Evolutionary conservation across 2,113 vertebrate species (phyloP), one percentile per base, ranked within the genome.

Genomic region (Podarcis cretensis): DNA sequence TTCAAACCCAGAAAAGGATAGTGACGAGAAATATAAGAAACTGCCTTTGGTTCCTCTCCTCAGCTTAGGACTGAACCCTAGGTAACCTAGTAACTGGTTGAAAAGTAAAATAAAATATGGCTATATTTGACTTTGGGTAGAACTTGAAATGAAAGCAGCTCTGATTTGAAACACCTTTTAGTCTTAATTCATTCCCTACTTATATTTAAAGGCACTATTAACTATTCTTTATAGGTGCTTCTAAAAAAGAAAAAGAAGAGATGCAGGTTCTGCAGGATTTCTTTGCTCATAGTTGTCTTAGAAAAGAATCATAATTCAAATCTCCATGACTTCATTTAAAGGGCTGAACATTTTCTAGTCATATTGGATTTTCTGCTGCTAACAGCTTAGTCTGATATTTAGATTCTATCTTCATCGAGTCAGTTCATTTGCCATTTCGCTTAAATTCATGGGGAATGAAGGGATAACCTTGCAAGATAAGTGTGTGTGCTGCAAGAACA

Each of bases 291-390:
- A 78, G 37, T 90, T 90, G 54, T 84, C 69, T 90, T 66, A 91
- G 68, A n/a, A 86, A 59, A 91, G 83, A 90, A 71, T 6, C 91
- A 54, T 30, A 86, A 93, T 89, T 91, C 80, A 81, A 86, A 89
- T 23, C 48, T 63, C 66, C 27, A 86, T 91, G 90, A 80, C 91
- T 90, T 12, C 86, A 63, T 48, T 76, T 4, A 8, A 76, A 83
- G 82, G 82, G 66, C 87, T 91, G 63, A 87, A 83, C 79, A 76
- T 59, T 85, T 82, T 86, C 83, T 82, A 7, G 78, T 85, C 68
- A 75, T 48, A 69, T 0, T 79, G 87, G 82, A 90, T 92, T 91
- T 94, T 86, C 90, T 81, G 74, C 87, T 90, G 43, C 40, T 76
- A 76, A 68, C 40, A 91, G 87, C 23, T 73, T 91, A 71, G 2